Conservation (phyloP, 2,113 vertebrate species). For the Sitta europaea region DNA sequence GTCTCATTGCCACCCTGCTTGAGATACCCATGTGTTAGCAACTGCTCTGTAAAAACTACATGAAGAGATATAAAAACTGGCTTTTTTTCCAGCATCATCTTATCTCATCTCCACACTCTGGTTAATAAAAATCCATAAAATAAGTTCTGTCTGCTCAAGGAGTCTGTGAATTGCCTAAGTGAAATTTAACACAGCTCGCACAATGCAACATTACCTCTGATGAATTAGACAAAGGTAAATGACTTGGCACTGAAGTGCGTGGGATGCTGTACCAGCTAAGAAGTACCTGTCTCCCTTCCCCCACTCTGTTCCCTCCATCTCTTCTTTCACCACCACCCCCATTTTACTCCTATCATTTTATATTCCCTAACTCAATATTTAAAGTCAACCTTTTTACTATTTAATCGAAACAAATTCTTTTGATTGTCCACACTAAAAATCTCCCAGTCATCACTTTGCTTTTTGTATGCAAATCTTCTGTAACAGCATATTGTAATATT, state of each 20-base stretch:
- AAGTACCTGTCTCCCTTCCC: background rate
- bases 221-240: background rate
- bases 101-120: background rate
- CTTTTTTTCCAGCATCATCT: background rate
- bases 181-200: background rate
- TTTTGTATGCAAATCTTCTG: background rate
- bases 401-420: background rate
- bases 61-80: fast-evolving
- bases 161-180: background rate
- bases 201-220: background rate
- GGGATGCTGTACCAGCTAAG: background rate
- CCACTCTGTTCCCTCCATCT: background rate
- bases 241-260: background rate
- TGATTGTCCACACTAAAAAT: background rate
- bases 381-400: background rate
- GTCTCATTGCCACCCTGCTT: background rate
- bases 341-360: background rate
- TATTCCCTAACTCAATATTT: background rate
- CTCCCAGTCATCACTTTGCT: background rate
- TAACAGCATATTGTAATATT: background rate
- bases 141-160: background rate
- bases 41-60: background rate
- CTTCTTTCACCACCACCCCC: background rate
- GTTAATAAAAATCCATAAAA: background rate
- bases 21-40: background rate